Evolutionary conservation across 1,140 invertebrate genomes (phyloP).

Genomic region (Drosophila dunni): DNA sequence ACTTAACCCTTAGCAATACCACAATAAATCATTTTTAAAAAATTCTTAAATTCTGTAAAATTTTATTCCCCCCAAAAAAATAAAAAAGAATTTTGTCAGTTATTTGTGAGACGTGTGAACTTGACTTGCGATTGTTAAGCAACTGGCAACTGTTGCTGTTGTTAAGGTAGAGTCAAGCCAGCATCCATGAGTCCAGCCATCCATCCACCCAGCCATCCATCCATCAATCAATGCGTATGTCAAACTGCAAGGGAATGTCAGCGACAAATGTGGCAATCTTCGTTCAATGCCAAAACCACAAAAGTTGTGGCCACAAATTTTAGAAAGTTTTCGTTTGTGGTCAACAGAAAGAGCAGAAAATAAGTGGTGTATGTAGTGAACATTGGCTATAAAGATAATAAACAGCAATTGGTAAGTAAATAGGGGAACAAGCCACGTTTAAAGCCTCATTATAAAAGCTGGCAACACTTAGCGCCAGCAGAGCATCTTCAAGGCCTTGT

Average conservation of each 20-base stretch:
- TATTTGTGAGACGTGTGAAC: conserved; percentile 36
- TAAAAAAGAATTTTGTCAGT: conserved; percentile 15
- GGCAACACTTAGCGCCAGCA: conserved; percentile 77
- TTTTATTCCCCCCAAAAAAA: background rate
- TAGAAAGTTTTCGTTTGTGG: conserved; percentile 28
- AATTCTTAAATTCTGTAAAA: no score
- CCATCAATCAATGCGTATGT: conserved; percentile 73
- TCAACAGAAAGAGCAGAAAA: background rate
- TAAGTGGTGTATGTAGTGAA: conserved; percentile 13
- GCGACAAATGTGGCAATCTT: conserved; percentile 56
- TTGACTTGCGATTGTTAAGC: conserved; percentile 5
- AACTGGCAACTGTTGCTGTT: conserved; percentile 21
- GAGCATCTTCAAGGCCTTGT: background rate
- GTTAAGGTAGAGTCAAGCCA: conserved; percentile 16
- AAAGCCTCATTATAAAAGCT: conserved; percentile 68
- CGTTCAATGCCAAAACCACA: conserved; percentile 47
- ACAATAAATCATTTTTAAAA: no score
- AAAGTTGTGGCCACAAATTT: conserved; percentile 51
- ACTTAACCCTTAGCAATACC: no score
- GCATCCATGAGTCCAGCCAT: background rate
- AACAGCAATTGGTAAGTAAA: conserved; percentile 48
- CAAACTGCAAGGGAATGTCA: conserved; percentile 60
- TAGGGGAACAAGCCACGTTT: conserved; percentile 16
- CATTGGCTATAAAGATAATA: conserved; percentile 45
- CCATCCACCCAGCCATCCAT: conserved; percentile 56